Conservation (phyloP, 2,797 vertebrate genomes). For the Muscicapa striata region DNA sequence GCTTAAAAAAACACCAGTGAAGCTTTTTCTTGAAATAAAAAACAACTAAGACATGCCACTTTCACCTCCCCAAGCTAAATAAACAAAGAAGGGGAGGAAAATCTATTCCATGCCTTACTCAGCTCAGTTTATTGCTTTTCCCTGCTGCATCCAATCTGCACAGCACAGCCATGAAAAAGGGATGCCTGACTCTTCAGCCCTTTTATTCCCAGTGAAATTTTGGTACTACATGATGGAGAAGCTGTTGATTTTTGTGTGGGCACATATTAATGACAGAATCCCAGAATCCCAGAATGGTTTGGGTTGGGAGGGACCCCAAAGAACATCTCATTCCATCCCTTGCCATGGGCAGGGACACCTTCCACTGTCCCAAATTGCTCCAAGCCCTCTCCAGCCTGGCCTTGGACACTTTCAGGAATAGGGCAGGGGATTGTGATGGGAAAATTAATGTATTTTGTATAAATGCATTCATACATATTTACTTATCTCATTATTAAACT, state of each 20-base stretch:
- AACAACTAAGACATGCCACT: neutral
- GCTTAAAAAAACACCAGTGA: neutral
- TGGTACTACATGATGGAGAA: neutral
- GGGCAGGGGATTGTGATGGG: no score
- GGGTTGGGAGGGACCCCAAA: neutral
- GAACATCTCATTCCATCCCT: neutral
- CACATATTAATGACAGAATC: neutral
- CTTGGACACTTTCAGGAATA: neutral
- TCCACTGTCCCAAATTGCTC: neutral
- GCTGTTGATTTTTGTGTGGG: neutral
- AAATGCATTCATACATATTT: no score
- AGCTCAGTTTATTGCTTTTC: neutral
- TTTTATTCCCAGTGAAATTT: constrained; percentile 16
- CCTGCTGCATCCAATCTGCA: neutral
- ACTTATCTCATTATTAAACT: neutral
- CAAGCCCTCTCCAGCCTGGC: neutral
- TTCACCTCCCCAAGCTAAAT: neutral
- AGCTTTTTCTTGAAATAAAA: neutral
- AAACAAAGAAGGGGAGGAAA: neutral
- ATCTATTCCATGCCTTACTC: neutral
- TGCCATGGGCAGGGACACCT: neutral
- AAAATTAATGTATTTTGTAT: neutral
- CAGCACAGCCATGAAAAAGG: neutral
- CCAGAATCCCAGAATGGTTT: neutral
- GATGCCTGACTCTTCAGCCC: neutral